These are phyloP conservation scores for Stenopsyche tienmushanensis DNA, from an alignment of 1,140 invertebrate genomes.

Conservation along the genomic window DNA sequence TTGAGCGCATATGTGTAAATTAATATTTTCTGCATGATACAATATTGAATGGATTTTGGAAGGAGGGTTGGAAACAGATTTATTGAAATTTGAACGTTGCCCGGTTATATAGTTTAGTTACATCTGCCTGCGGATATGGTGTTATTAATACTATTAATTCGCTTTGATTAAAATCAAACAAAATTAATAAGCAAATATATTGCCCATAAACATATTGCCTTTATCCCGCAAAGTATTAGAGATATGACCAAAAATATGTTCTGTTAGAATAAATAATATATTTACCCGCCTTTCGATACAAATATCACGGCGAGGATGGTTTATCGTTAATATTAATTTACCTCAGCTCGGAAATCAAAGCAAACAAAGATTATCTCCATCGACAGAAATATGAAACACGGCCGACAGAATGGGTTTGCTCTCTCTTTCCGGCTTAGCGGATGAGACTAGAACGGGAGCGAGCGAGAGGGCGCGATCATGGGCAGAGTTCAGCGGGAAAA, in stretches of 20 bases:
- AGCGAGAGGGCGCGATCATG: not conserved
- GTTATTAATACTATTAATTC: no score
- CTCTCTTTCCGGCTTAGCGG: not conserved
- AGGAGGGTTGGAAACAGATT: no score
- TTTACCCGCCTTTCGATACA: not conserved
- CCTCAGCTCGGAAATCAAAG: conserved; percentile 21
- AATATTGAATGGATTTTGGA: no score
- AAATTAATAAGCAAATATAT: not conserved
- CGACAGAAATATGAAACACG: not conserved
- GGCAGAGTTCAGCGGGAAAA: not conserved
- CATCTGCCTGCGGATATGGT: no score
- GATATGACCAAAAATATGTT: not conserved
- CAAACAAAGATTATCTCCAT: conserved; percentile 22
- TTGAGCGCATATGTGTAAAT: no score
- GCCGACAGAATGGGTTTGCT: no score
- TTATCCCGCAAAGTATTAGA: not conserved
- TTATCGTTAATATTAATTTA: conserved; percentile 20
- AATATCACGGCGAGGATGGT: no score
- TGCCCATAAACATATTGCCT: not conserved
- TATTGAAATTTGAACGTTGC: no score
- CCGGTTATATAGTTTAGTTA: no score
- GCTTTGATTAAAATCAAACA: not conserved
- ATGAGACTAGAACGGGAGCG: not conserved
- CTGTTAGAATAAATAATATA: not conserved
- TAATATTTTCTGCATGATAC: no score